Percentiles rank a stretch among this genome's conserved stretches.
Evolutionary conservation across 2,888 invertebrate genomes (phyloP).

Genomic region (Tenthredo livida): DNA sequence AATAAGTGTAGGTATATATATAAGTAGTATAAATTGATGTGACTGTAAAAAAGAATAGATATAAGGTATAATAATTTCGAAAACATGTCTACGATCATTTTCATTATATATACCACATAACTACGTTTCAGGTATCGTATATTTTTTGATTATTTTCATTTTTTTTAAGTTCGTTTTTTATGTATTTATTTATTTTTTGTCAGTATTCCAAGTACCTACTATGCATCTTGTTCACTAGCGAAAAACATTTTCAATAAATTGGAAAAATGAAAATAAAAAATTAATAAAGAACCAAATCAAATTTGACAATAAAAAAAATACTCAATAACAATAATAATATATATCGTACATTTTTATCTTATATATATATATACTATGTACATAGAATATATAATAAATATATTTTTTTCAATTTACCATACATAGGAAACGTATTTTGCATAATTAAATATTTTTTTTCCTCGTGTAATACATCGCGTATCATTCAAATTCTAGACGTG

Average conservation of each 20-base stretch:
- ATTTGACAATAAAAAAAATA: not conserved
- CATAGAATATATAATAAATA: not conserved
- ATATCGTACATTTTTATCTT: no score
- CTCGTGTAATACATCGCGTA: not conserved
- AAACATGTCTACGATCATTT: not conserved
- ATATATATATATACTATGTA: not conserved
- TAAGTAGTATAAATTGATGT: constrained; percentile 2
- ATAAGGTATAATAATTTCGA: not conserved
- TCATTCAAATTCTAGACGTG: not conserved
- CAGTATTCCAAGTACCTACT: not conserved
- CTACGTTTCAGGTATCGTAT: no score
- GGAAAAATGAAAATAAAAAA: no score
- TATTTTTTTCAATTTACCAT: no score
- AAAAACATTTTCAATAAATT: not conserved
- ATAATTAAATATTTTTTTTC: not conserved
- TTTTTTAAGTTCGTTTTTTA: not conserved
- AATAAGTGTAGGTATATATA: no score
- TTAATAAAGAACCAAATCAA: no score
- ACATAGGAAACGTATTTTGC: not conserved
- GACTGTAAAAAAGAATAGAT: not conserved
- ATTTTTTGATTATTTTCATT: not conserved
- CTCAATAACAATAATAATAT: not conserved
- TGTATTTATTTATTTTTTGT: not conserved
- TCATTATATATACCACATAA: no score
- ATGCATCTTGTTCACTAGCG: not conserved